phyloP scores from a whole-genome alignment of 2,888 invertebrate species.

The Cheilosia impressa region DNA sequence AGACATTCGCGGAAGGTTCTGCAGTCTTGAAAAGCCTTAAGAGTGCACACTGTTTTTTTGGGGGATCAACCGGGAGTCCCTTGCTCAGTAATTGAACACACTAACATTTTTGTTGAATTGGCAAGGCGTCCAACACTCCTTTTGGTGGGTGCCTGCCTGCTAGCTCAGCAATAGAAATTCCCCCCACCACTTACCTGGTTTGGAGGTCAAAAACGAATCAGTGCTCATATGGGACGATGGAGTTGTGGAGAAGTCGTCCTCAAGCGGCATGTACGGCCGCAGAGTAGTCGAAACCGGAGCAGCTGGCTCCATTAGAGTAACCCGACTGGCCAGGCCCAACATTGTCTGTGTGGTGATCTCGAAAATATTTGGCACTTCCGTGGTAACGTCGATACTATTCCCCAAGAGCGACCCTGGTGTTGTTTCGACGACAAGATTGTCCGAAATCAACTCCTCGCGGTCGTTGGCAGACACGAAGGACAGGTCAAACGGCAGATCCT shows the following conservation, averaged over 20 bases:
- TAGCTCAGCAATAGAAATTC: too few relatives aligned
- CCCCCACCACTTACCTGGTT: slow-evolving; percentile 46
- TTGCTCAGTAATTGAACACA: too few relatives aligned
- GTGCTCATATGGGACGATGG: slow-evolving; percentile 45
- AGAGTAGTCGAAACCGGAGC: slow-evolving; percentile 81
- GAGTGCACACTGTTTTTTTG: too few relatives aligned
- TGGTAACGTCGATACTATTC: slow-evolving; percentile 75
- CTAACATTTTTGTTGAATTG: too few relatives aligned
- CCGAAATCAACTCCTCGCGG: slow-evolving; percentile 80
- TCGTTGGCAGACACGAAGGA: slow-evolving; percentile 75
- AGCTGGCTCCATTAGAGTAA: slow-evolving; percentile 84
- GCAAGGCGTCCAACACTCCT: too few relatives aligned
- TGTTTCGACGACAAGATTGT: slow-evolving; percentile 80
- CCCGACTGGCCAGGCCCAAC: slow-evolving; percentile 82
- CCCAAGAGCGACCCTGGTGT: slow-evolving; percentile 76
- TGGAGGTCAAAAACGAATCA: slow-evolving; percentile 52
- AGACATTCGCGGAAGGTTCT: too few relatives aligned
- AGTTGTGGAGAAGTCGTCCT: slow-evolving; percentile 64
- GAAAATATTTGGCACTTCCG: slow-evolving; percentile 79
- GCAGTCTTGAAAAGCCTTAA: too few relatives aligned
- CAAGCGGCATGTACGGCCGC: slow-evolving; percentile 78
- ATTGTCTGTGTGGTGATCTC: slow-evolving; percentile 83
- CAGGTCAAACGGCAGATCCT: slow-evolving; percentile 81
- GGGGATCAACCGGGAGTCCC: too few relatives aligned
- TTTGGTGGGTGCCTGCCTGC: too few relatives aligned